Base-by-base conservation (phyloP, 2,888 invertebrate species). In the Drosophila ustulata region DNA sequence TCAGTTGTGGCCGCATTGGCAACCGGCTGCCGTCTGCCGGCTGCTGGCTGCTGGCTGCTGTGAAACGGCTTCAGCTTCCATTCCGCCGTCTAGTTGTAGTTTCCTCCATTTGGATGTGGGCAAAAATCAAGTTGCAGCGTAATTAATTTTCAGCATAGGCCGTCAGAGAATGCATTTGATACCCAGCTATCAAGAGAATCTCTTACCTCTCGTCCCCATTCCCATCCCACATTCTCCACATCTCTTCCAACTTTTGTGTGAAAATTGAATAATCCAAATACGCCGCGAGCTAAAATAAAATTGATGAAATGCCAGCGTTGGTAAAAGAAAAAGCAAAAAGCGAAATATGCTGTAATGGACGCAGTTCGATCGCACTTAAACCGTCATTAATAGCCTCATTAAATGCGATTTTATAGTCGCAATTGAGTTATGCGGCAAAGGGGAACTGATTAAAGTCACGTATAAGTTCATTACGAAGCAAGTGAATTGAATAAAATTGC, bases 101-200 rank as follows among this genome's bases (percentile, higher is more conserved):
- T 55, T 30, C 32, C 47, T 51, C 52, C 30, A 45, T 53, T 53
- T 55, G 26, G 34, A 30, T 46, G 37, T 49, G 53, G 51, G 63
- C 64, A 64, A 65, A 71, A 69, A 72, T 84, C 76, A 76, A 59
- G 65, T 75, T 74, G 75, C 69, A 58, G 76, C 67, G 79, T 88
- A 88, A 85, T 86, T 85, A 85, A 85, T 88, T 83, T 86, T 59
- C 61, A 62, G 57, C 73, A 66, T 75, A 71, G 78, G 69, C 78
- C 63, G 39, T 25, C 68, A 68, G 69, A 49, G 64, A 75, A 64
- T 68, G 63, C 74, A 71, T 56, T 55, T 45, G 55, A 47, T 18
- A 18, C 46, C 66, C 57, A 66, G 56, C 11, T 28, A 23, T 37
- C 13, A 52, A 32, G 47, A 53, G 30, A 51, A 41, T 34, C 45